These are phyloP conservation scores for Carabus problematicus DNA, from an alignment of 2,888 invertebrate species.

Conservation along the genomic window DNA sequence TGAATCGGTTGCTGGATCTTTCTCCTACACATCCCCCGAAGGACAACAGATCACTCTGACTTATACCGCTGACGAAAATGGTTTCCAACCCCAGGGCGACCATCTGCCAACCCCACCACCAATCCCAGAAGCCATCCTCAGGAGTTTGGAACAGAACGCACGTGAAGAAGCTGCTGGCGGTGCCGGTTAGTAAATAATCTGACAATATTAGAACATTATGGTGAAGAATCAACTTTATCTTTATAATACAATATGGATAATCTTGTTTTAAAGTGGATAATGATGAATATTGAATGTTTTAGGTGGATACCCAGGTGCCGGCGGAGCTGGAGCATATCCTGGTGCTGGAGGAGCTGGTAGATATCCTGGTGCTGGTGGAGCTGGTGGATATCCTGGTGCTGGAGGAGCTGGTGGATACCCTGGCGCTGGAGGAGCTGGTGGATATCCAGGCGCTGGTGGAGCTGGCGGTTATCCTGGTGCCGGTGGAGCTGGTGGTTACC, in stretches of 20 bases:
- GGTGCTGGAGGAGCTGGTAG: slow-evolving; percentile 45
- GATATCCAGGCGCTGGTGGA: slow-evolving; percentile 50
- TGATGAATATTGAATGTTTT: slow-evolving; percentile 15
- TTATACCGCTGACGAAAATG: slow-evolving; percentile 73
- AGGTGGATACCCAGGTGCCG: slow-evolving; percentile 39
- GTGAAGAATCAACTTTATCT: too few relatives aligned
- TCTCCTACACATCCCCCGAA: slow-evolving; percentile 71
- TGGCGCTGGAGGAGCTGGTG: slow-evolving; percentile 47
- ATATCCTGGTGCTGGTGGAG: slow-evolving; percentile 49
- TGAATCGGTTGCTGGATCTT: slow-evolving; percentile 67
- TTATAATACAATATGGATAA: too few relatives aligned
- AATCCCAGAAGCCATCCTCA: slow-evolving; percentile 70
- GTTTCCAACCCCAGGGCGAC: slow-evolving; percentile 67
- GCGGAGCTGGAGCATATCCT: slow-evolving; percentile 46
- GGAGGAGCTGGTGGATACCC: slow-evolving; percentile 47
- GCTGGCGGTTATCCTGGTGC: slow-evolving; percentile 46
- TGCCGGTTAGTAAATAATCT: too few relatives aligned
- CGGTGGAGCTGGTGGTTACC: slow-evolving; percentile 48
- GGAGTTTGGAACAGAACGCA: slow-evolving; percentile 63
- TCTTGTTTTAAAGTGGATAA: background rate
- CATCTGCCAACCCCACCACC: slow-evolving; percentile 71
- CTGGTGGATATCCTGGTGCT: slow-evolving; percentile 43
- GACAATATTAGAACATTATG: too few relatives aligned
- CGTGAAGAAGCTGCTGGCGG: slow-evolving; percentile 58
- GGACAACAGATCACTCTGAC: slow-evolving; percentile 67